Evolutionary conservation across 2,113 vertebrate species (phyloP), one percentile per base, ranked within the genome.

Genomic region (Cephalopterus ornatus): DNA sequence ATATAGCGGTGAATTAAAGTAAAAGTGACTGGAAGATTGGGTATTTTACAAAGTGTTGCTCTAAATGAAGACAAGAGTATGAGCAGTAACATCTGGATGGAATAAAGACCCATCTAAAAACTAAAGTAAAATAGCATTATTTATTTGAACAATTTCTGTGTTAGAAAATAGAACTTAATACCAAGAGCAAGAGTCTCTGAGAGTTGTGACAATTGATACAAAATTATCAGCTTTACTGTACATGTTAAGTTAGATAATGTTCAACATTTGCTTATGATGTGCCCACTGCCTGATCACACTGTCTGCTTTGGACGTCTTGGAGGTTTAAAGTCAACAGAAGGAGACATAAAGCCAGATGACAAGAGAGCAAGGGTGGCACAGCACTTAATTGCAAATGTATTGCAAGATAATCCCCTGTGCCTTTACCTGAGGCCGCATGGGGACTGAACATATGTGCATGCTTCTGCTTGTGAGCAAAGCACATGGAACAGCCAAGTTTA

Each of bases 71-170:
- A 92, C 94, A 96, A 83, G 62, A 78, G n/a, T 87, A 52, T 95
- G 87, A 96, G 83, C 75, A 86, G 44, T 50, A 93, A 94, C 96
- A 95, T 96, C 96, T 97, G 97, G 97, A 93, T 39, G 67, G 74
- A 97, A 90, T 81, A 89, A 97, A 96, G 84, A 19, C 91, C 82
- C 35, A 74, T 91, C 77, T 95, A 94, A 97, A 95, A 96, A 63
- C 67, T 26, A 33, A 96, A 97, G 91, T 85, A 95, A 93, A 95
- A 87, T 47, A 91, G 37, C 35, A 42, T 58, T 68, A 47, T 66
- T 96, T 94, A 52, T 94, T 97, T 95, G 87, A 94, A 95, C 59
- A 89, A 89, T 28, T 53, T 66, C 47, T 52, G 18, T 93, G 33
- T 89, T 93, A 79, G 55, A 85, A 93, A 74, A 84, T 62, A 94